phyloP scores from a whole-genome alignment of 2,797 vertebrate species.

The Malacoctenus gilli region DNA sequence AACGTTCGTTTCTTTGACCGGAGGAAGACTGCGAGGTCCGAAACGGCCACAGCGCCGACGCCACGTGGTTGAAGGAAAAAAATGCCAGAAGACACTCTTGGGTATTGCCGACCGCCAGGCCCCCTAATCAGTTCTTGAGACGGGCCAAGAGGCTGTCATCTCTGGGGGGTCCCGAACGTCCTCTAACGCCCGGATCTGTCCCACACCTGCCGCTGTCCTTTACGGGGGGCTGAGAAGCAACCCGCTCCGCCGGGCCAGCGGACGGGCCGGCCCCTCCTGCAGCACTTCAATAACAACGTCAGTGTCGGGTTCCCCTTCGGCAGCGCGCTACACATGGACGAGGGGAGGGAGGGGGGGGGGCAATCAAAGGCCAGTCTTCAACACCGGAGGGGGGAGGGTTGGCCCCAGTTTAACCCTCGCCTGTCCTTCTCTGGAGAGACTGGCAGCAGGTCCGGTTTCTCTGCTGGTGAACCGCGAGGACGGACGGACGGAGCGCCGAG shows the following conservation, averaged over 20 bases:
- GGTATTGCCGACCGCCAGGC: constrained; percentile 38
- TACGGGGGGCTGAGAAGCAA: constrained; percentile 57
- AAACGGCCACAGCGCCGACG: too few relatives aligned
- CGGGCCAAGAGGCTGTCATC: constrained; percentile 76
- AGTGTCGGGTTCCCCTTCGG: constrained; percentile 75
- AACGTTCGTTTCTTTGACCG: too few relatives aligned
- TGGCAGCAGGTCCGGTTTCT: constrained; percentile 66
- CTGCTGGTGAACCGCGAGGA: constrained; percentile 71
- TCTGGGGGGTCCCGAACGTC: constrained; percentile 70
- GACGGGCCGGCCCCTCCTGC: constrained; percentile 65
- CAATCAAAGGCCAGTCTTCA: constrained; percentile 74
- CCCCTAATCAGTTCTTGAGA: constrained; percentile 66
- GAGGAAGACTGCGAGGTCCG: too few relatives aligned
- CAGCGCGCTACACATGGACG: constrained; percentile 53
- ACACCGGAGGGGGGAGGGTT: constrained; percentile 55
- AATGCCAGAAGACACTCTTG: constrained; percentile 26
- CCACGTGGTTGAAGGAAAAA: too few relatives aligned
- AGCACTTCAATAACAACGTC: constrained; percentile 74
- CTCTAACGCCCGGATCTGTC: constrained; percentile 72
- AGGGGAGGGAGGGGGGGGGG: constrained; percentile 60
- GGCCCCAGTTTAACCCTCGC: constrained; percentile 71
- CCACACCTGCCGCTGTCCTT: constrained; percentile 82
- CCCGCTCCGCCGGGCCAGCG: too few relatives aligned
- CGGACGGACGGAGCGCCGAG: constrained; percentile 62
- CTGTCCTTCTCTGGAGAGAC: constrained; percentile 57